A percentile compares a stretch with the other conserved stretches of the same genome.
These are phyloP conservation scores for Chelonus formosanus DNA, from an alignment of 2,888 invertebrate species.

Conservation along the genomic window DNA sequence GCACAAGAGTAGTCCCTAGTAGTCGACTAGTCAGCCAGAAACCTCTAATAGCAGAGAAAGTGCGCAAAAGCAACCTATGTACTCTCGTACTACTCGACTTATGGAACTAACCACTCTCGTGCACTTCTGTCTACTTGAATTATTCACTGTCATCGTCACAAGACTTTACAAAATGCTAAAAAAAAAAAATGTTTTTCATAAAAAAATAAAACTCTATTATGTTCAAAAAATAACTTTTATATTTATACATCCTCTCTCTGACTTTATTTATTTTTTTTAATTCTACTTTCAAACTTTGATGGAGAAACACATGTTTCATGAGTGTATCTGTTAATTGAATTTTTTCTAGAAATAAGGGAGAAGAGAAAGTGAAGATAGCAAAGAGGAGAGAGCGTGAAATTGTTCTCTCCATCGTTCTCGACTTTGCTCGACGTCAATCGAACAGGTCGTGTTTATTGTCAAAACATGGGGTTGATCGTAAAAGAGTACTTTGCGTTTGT, in stretches of 20 bases:
- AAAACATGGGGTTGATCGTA: conserved; percentile 49
- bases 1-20: conserved; percentile 1
- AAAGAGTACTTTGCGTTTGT: conserved; percentile 21
- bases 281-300: neutral
- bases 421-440: conserved; percentile 38
- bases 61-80: conserved; percentile 13
- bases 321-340: conserved; percentile 10
- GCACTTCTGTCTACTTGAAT: conserved; percentile 4
- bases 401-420: conserved; percentile 15
- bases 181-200: neutral
- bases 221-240: neutral
- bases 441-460: conserved; percentile 61
- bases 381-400: conserved; percentile 18
- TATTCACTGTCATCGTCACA: conserved; percentile 9
- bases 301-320: too few relatives aligned
- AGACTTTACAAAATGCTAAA: neutral
- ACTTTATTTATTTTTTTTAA: conserved; percentile 5
- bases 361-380: conserved; percentile 2
- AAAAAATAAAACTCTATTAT: neutral
- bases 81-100: conserved; percentile 20
- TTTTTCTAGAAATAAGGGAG: neutral
- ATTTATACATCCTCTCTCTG: too few relatives aligned
- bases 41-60: conserved; percentile 20
- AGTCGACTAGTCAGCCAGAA: conserved; percentile 13
- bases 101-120: conserved; percentile 14